phyloP scores from a whole-genome alignment of 1,140 invertebrate genomes.

The Lamellibrachia luymesi region DNA sequence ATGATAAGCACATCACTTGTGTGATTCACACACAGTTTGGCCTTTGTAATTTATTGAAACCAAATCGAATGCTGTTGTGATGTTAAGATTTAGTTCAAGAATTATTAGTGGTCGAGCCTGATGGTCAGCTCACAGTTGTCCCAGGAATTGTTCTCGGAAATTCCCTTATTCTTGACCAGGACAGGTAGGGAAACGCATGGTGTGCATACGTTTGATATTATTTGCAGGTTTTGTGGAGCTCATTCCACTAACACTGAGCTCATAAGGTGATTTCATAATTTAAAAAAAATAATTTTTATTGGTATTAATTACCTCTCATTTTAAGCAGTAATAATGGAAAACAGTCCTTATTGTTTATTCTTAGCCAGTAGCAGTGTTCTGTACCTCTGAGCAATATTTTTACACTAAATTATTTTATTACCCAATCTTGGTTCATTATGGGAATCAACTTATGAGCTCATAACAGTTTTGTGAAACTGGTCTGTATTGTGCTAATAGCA shows the following conservation, averaged over 20 bases:
- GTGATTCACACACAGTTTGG: neutral
- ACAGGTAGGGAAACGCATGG: neutral
- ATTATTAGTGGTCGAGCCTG: neutral
- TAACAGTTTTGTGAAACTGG: neutral
- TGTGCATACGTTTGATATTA: neutral
- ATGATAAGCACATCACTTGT: neutral
- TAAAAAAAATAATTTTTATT: neutral
- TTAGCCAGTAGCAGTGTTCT: too few species aligned
- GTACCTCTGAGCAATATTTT: neutral
- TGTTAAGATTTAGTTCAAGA: neutral
- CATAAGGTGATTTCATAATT: neutral
- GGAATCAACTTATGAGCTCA: neutral
- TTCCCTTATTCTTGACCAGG: neutral
- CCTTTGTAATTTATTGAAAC: neutral
- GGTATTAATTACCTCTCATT: neutral
- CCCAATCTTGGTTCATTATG: neutral
- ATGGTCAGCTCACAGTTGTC: neutral
- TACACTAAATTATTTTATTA: neutral
- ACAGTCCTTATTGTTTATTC: too few species aligned
- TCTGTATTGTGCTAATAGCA: neutral
- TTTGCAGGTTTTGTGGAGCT: neutral
- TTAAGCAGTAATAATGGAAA: neutral
- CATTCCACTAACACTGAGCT: neutral
- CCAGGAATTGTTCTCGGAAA: neutral
- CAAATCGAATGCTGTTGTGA: neutral